Conservation (phyloP, 2,797 vertebrate species). For the Chloroceryle amazona region DNA sequence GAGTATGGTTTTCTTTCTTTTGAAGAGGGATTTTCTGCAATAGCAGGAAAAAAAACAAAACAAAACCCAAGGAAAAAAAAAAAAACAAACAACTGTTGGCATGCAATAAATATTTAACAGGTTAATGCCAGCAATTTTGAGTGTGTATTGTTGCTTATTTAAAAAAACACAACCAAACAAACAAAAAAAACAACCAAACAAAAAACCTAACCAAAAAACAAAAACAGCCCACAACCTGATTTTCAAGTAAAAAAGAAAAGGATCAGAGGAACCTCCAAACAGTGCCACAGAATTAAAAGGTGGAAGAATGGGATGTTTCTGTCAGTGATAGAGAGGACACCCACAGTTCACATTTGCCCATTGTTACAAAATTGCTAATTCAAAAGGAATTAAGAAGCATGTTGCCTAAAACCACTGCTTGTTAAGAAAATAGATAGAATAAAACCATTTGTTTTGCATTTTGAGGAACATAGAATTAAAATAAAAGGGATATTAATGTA, state of each 20-base stretch:
- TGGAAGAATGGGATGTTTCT: background rate
- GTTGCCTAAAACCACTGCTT: background rate
- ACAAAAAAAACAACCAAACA: too few species aligned
- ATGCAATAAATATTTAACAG: background rate
- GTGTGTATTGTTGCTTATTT: background rate
- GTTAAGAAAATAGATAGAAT: background rate
- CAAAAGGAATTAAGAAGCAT: background rate
- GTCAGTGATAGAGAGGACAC: accelerated
- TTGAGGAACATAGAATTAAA: background rate
- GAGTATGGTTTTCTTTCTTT: accelerated
- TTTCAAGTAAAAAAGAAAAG: background rate
- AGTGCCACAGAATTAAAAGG: background rate
- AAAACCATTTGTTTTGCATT: background rate
- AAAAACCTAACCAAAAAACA: too few species aligned
- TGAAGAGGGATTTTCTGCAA: background rate
- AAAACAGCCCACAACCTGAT: background rate
- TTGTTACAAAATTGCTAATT: background rate
- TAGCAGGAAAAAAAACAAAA: background rate
- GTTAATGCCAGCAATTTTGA: background rate
- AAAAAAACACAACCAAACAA: background rate
- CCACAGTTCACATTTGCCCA: background rate
- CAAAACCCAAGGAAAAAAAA: background rate
- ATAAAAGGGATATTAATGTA: background rate
- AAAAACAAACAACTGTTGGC: background rate
- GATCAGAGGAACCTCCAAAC: background rate